Evolutionary conservation across 2,888 invertebrate genomes (phyloP), one percentile per base, ranked within the genome.

Genomic region (Pammene aurita): DNA sequence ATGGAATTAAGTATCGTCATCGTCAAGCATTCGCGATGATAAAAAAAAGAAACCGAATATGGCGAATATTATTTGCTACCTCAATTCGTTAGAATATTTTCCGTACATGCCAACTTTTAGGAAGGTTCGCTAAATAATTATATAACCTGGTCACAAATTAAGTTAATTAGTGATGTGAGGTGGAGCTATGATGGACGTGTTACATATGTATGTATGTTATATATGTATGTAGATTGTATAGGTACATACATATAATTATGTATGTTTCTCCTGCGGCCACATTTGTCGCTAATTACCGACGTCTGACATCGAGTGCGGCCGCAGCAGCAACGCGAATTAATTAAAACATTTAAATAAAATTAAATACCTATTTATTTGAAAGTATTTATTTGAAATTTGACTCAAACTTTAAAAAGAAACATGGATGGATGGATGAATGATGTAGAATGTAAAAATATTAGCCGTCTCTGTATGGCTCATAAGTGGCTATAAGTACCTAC

Each of bases 211-310:
- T 46, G 14, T 46, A 46, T 5, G 34, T 26, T 26, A 2, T 46
- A 14, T 5, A 14, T 46, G 14, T 11, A 26, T 52, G 26, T 52
- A 52, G n/a, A 7, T 13, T 14, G 14, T 46, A 14, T 14, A 46
- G n/a, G 2, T 44, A 44, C 1, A n/a, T 42, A 46, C 13, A 10
- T 52, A 52, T 18, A 26, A 5, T 5, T 26, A 26, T 52, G 26
- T 26, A 26, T 11, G 62, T 56, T n/a, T 41, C 7, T 26, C 38
- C 16, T 38, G 34, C 54, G 55, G 48, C 55, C 66, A 57, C 72
- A 74, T 74, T 70, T 61, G 64, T 70, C 71, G 70, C 70, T 55
- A 71, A 64, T 65, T 72, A 67, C 61, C 18, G 55, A 41, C 46
- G 56, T 44, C 60, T 35, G 61, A 38, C 57, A 63, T 50, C 48